Base-by-base conservation (phyloP, 2,113 vertebrate genomes). In the Tragelaphus imberbis region DNA sequence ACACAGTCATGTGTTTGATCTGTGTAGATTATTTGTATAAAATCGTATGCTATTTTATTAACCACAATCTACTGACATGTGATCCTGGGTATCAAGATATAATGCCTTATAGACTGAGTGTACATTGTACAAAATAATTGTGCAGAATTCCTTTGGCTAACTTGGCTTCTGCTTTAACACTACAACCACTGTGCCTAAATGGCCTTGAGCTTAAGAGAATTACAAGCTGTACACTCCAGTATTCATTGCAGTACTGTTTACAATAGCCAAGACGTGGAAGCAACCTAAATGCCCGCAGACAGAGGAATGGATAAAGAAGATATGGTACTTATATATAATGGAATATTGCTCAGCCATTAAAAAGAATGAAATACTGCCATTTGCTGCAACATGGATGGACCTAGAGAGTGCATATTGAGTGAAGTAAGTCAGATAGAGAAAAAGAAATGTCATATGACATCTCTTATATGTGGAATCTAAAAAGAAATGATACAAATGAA, bases 1-100 rank as follows among this genome's bases (percentile, higher is more conserved):
- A 95, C 94, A 28, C 12, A 95, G 58, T 77, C 65, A 63, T 75
- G 21, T 58, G 47, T 79, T 86, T 97, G 58, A 88, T 93, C 8
- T 56, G 68, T 92, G 65, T n/a, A 94, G 36, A 84, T 94, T 97
- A 90, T 81, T 92, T 93, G 89, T 94, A 16, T 25, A 85, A 82
- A 88, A 55, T 7, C 5, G 63, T 97, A 44, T 56, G 63, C 21
- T 90, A n/a, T 96, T 94, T 97, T 92, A 92, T 94, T 95, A 95
- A 80, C 87, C 58, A 84, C 25, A 63, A 1, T 92, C 81, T 96
- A 68, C 10, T 58, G 71, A 2, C 17, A 36, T 90, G 19, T 84
- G 40, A 61, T 68, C 36, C 58, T 92, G 80, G 94, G 55, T 89
- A 10, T 19, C 55, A 86, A 97, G 93, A 88, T 86, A 61, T 11